Evolutionary conservation across 2,797 vertebrate species (phyloP).

Genomic region (Paratrypauchen microcephalus): DNA sequence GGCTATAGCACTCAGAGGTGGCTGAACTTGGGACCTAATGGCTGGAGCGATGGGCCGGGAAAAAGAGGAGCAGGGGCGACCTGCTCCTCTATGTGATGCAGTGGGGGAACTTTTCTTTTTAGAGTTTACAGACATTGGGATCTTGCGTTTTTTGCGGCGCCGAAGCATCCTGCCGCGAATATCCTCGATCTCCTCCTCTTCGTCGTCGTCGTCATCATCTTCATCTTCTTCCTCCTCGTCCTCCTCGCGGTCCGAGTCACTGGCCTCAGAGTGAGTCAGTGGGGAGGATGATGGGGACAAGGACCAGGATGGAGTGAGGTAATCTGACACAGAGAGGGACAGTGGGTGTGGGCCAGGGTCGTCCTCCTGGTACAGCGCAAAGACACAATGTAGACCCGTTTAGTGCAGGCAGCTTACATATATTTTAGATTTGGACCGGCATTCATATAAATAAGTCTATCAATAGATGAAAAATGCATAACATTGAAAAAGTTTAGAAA

Average conservation of each 20-base stretch:
- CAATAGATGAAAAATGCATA: too few species aligned
- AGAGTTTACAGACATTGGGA: slow-evolving; percentile 30
- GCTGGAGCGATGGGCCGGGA: slow-evolving; percentile 49
- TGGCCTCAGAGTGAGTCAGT: slow-evolving; percentile 79
- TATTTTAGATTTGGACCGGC: too few species aligned
- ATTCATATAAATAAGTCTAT: too few species aligned
- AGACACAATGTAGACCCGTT: slow-evolving; percentile 9
- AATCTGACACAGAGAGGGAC: slow-evolving; percentile 81
- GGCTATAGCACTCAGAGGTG: slow-evolving; percentile 43
- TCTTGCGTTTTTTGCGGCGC: slow-evolving; percentile 78
- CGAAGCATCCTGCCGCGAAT: slow-evolving; percentile 78
- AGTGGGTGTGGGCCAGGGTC: slow-evolving; percentile 77
- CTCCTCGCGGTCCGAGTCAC: slow-evolving; percentile 80
- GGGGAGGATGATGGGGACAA: slow-evolving; percentile 82
- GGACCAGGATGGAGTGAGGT: slow-evolving; percentile 84
- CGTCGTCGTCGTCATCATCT: slow-evolving; percentile 75
- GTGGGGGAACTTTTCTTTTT: slow-evolving; percentile 68
- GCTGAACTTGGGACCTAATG: slow-evolving; percentile 51
- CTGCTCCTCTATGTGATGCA: slow-evolving; percentile 53
- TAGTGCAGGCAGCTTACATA: too few species aligned
- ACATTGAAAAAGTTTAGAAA: too few species aligned
- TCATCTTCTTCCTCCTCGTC: slow-evolving; percentile 82
- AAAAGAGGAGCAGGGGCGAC: slow-evolving; percentile 70
- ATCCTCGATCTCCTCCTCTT: slow-evolving; percentile 78
- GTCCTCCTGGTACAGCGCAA: slow-evolving; percentile 68